Conservation (phyloP, 2,113 vertebrate genomes). For the Arothron firmamentum region DNA sequence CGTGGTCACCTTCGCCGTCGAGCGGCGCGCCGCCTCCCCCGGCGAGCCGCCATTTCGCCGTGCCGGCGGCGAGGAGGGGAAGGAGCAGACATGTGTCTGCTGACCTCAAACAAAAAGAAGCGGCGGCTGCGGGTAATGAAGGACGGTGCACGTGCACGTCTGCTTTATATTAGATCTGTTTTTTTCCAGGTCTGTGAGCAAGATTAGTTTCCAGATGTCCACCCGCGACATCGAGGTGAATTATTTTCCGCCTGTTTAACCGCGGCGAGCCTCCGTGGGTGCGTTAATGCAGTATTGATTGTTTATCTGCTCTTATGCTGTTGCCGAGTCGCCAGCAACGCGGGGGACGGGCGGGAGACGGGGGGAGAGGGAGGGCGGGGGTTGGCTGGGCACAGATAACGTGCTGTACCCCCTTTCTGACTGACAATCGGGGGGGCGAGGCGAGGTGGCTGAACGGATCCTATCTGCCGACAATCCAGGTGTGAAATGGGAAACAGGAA, state of each 20-base stretch:
- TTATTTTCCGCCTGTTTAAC: conserved; percentile 57
- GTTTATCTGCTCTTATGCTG: conserved; percentile 64
- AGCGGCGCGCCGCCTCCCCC: conserved; percentile 57
- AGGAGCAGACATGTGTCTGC: conserved; percentile 47
- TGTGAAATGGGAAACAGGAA: conserved; percentile 70
- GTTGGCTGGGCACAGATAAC: conserved; percentile 54
- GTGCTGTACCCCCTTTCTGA: conserved; percentile 42
- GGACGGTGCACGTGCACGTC: conserved; percentile 14
- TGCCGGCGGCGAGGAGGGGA: conserved; percentile 47
- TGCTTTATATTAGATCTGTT: conserved; percentile 31
- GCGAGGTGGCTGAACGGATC: conserved; percentile 39
- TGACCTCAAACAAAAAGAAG: conserved; percentile 60
- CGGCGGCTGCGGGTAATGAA: conserved; percentile 50
- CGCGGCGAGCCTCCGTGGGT: conserved; percentile 32
- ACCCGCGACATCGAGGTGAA: conserved; percentile 50
- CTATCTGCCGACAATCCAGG: conserved; percentile 58
- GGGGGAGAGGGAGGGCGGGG: conserved; percentile 13
- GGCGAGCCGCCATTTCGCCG: conserved; percentile 47
- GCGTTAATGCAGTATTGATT: conserved; percentile 69
- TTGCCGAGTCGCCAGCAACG: conserved; percentile 21
- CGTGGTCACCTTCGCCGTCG: conserved; percentile 67
- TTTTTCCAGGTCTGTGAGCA: conserved; percentile 28
- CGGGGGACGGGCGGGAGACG: background rate
- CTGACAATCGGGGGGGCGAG: conserved; percentile 49
- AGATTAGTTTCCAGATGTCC: conserved; percentile 48